Conservation (phyloP, 2,888 invertebrate genomes). For the Synanthedon andrenaeformis region DNA sequence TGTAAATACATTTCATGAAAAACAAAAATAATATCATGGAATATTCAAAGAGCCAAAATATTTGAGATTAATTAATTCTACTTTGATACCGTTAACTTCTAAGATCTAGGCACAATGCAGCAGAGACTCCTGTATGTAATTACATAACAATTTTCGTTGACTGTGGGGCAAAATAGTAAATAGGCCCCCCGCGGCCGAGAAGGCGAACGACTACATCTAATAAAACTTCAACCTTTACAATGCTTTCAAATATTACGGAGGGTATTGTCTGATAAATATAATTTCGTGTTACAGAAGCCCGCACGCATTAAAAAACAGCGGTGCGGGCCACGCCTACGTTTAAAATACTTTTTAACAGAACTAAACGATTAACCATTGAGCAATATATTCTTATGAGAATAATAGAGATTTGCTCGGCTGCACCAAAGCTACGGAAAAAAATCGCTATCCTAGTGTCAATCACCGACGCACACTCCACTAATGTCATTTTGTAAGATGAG, state of each 20-base stretch:
- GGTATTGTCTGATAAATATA: conserved; percentile 69
- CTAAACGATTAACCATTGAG: conserved; percentile 57
- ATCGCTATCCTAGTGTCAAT: conserved; percentile 57
- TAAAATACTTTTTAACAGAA: conserved; percentile 65
- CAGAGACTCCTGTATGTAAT: conserved; percentile 69
- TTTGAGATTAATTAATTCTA: conserved; percentile 65
- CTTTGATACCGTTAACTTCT: conserved; percentile 70
- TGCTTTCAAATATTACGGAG: conserved; percentile 58
- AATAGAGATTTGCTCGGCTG: conserved; percentile 69
- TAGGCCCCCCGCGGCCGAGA: conserved; percentile 40
- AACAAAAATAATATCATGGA: conserved; percentile 69
- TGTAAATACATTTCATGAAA: conserved; percentile 69
- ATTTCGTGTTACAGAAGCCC: conserved; percentile 53
- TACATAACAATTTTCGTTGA: conserved; percentile 69
- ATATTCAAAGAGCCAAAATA: conserved; percentile 71
- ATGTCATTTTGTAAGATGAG: conserved; percentile 56
- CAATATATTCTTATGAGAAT: conserved; percentile 67
- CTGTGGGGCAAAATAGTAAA: conserved; percentile 57
- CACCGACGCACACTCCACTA: conserved; percentile 67
- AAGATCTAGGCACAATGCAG: conserved; percentile 73
- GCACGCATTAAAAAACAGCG: conserved; percentile 46
- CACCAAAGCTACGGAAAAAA: conserved; percentile 63
- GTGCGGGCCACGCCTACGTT: conserved; percentile 58
- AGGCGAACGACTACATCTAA: conserved; percentile 66
- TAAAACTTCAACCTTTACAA: conserved; percentile 55